phyloP scores from a whole-genome alignment of 2,888 invertebrate species.

The Orgyia antiqua region DNA sequence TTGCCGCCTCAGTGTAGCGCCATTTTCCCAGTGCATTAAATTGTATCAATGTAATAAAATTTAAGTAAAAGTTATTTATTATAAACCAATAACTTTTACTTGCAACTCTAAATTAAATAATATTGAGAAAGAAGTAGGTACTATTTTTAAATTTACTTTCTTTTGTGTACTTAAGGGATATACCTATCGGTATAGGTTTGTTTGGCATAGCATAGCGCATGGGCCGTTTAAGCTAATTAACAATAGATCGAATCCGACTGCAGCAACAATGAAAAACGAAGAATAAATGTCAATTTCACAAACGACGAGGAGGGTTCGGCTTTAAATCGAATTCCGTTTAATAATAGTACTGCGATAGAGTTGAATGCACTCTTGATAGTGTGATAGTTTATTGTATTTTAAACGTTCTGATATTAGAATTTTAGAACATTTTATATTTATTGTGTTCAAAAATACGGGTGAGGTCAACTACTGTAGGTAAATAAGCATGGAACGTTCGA shows the following conservation, averaged over 20 bases:
- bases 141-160: no score
- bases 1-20: constrained; percentile 40
- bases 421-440: constrained; percentile 32
- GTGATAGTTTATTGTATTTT: constrained; percentile 69
- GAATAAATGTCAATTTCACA: constrained; percentile 78
- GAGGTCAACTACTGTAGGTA: constrained; percentile 3
- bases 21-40: no score
- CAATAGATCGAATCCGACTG: constrained; percentile 74
- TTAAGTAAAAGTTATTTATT: no score
- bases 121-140: no score
- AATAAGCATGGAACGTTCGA: no score
- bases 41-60: no score
- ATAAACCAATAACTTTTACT: no score
- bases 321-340: constrained; percentile 77
- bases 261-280: constrained; percentile 77
- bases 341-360: constrained; percentile 73
- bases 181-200: no score
- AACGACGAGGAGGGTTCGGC: constrained; percentile 75
- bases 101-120: no score
- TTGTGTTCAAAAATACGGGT: constrained; percentile 23
- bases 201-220: constrained; percentile 54
- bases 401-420: constrained; percentile 35
- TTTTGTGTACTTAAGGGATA: no score
- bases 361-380: constrained; percentile 74
- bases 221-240: constrained; percentile 76